Evolutionary conservation across 2,113 vertebrate species (phyloP).

Genomic region (Crotalus horridus): DNA sequence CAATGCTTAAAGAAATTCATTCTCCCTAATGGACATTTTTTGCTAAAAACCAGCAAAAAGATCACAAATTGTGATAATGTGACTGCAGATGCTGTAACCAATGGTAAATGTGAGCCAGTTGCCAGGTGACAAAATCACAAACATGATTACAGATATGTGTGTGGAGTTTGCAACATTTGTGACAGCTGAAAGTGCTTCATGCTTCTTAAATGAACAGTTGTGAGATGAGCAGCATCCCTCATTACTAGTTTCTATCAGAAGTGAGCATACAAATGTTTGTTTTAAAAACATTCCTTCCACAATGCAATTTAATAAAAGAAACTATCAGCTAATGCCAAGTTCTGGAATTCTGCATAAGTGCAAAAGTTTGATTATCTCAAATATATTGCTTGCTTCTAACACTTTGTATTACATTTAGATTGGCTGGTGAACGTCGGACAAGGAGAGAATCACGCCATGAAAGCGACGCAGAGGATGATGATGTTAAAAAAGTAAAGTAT

Average conservation of each 20-base stretch:
- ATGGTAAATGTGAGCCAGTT: not conserved
- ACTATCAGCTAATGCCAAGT: not conserved
- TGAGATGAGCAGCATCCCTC: not conserved
- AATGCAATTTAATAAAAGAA: too few species aligned
- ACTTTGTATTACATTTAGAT: slow-evolving; percentile 67
- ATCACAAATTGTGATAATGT: not conserved
- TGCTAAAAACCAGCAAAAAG: not conserved
- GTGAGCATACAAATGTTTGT: not conserved
- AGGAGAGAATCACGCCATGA: slow-evolving; percentile 96
- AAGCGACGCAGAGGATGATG: slow-evolving; percentile 97
- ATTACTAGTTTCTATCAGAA: not conserved
- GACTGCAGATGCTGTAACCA: not conserved
- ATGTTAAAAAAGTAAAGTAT: slow-evolving; percentile 90
- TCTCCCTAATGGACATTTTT: not conserved
- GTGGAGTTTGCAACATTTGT: not conserved
- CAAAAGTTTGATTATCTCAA: not conserved
- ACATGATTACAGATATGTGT: not conserved
- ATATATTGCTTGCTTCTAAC: not conserved
- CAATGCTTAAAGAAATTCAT: not conserved
- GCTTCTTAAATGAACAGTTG: not conserved
- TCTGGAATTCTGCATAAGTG: not conserved
- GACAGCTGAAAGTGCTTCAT: not conserved
- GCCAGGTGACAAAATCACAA: not conserved
- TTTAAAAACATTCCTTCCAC: not conserved
- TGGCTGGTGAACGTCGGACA: slow-evolving; percentile 94